Conservation (phyloP, 2,888 invertebrate genomes). For the Spicauda simplicius region DNA sequence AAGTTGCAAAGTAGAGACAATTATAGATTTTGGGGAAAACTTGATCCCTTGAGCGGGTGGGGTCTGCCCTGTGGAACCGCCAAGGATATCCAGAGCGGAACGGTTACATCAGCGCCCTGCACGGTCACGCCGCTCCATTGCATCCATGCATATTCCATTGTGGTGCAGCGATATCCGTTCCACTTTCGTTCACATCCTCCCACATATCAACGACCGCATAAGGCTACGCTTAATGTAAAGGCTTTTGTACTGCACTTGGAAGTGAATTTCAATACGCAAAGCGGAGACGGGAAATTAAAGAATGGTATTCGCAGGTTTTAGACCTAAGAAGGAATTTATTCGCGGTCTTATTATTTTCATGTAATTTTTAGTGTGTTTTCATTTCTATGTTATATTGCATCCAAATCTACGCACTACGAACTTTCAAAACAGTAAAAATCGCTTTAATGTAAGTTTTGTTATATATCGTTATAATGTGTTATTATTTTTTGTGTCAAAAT, state of each 20-base stretch:
- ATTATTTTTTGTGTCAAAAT: too few species aligned
- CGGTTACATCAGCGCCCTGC: slow-evolving; percentile 48
- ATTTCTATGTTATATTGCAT: too few species aligned
- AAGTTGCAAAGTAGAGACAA: too few species aligned
- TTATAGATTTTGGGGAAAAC: too few species aligned
- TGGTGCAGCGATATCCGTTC: slow-evolving; percentile 76
- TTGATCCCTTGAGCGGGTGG: too few species aligned
- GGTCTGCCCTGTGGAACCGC: too few species aligned
- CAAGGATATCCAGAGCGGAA: slow-evolving; percentile 63
- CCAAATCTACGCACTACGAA: too few species aligned
- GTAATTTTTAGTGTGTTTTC: too few species aligned
- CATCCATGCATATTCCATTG: slow-evolving; percentile 57
- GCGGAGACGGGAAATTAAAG: slow-evolving; percentile 14
- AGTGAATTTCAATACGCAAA: slow-evolving; percentile 20
- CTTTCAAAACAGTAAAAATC: too few species aligned
- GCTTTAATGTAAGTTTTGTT: too few species aligned
- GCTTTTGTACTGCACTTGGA: slow-evolving; percentile 29
- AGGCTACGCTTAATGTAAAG: slow-evolving; percentile 33
- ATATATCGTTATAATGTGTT: too few species aligned
- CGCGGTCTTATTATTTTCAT: not conserved
- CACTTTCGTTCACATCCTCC: slow-evolving; percentile 65
- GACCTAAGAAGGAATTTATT: not conserved
- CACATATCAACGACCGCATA: slow-evolving; percentile 39
- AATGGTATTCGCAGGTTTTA: slow-evolving; percentile 14
- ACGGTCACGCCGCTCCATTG: slow-evolving; percentile 67